Conservation (phyloP, 2,888 invertebrate genomes). For the Nycteola revayana region DNA sequence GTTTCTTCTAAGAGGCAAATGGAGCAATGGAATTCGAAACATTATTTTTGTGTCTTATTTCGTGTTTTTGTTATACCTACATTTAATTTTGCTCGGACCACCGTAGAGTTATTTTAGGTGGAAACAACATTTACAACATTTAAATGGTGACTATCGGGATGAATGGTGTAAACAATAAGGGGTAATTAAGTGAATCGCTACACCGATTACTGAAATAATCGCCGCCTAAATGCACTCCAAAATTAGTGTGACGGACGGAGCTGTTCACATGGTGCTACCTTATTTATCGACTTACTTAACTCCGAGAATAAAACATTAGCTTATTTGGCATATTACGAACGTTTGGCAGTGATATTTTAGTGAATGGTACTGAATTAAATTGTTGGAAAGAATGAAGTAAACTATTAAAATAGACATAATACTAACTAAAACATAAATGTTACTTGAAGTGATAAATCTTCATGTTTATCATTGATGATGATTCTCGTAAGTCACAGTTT, state of each 20-base stretch:
- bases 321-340: too few species aligned
- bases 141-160: slow-evolving; percentile 50
- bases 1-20: neutral
- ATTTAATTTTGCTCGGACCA: slow-evolving; percentile 32
- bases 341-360: too few species aligned
- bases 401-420: too few species aligned
- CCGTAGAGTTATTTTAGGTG: slow-evolving; percentile 47
- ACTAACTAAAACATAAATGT: too few species aligned
- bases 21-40: slow-evolving; percentile 12
- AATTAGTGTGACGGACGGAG: slow-evolving; percentile 53
- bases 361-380: too few species aligned
- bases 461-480: too few species aligned
- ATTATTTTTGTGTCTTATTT: slow-evolving; percentile 2
- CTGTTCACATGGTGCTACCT: slow-evolving; percentile 47
- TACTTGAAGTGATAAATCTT: too few species aligned
- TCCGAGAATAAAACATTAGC: too few species aligned
- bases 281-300: slow-evolving; percentile 7
- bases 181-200: slow-evolving; percentile 63
- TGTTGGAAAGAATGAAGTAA: too few species aligned
- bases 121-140: slow-evolving; percentile 45
- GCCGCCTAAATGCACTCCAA: slow-evolving; percentile 55
- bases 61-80: slow-evolving; percentile 2
- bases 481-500: too few species aligned
- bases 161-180: slow-evolving; percentile 58
- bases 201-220: slow-evolving; percentile 59